These are phyloP conservation scores for Heliangelus exortis DNA, from an alignment of 2,797 vertebrate species.

Conservation along the genomic window DNA sequence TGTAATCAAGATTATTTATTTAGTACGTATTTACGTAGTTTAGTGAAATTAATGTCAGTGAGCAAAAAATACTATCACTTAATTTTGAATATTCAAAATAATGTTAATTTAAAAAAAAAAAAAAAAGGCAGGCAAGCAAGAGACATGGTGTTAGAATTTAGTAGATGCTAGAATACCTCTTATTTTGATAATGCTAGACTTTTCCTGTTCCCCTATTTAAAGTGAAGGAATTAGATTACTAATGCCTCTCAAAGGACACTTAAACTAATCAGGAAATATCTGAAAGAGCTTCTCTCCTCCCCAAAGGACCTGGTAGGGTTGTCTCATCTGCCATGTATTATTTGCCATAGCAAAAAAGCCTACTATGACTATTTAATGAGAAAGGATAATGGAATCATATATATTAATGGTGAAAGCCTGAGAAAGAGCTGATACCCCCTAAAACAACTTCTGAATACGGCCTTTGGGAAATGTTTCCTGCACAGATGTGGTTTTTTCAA, in stretches of 20 bases:
- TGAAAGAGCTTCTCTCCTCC: constrained; percentile 14
- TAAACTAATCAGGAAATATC: constrained; percentile 54
- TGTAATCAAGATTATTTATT: constrained; percentile 8
- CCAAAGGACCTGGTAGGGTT: not conserved
- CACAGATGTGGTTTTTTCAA: not conserved
- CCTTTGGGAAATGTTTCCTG: constrained; percentile 37
- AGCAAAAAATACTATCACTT: not conserved
- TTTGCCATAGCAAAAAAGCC: constrained; percentile 16
- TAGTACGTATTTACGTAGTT: not conserved
- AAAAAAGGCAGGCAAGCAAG: not conserved
- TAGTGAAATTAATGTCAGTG: not conserved
- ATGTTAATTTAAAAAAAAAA: not conserved
- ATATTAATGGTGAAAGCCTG: constrained; percentile 21
- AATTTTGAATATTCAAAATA: not conserved
- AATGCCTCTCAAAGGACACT: constrained; percentile 23
- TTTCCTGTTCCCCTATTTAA: constrained; percentile 4
- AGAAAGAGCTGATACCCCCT: constrained; percentile 12
- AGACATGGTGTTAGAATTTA: not conserved
- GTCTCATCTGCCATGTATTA: constrained; percentile 21
- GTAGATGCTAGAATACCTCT: not conserved
- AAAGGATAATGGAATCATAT: constrained; percentile 43
- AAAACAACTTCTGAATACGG: not conserved
- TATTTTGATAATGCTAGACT: not conserved
- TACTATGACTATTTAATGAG: constrained; percentile 34
- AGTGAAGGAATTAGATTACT: constrained; percentile 36